These are phyloP conservation scores for Rhinella marina DNA, from an alignment of 2,797 vertebrate species.

Conservation along the genomic window DNA sequence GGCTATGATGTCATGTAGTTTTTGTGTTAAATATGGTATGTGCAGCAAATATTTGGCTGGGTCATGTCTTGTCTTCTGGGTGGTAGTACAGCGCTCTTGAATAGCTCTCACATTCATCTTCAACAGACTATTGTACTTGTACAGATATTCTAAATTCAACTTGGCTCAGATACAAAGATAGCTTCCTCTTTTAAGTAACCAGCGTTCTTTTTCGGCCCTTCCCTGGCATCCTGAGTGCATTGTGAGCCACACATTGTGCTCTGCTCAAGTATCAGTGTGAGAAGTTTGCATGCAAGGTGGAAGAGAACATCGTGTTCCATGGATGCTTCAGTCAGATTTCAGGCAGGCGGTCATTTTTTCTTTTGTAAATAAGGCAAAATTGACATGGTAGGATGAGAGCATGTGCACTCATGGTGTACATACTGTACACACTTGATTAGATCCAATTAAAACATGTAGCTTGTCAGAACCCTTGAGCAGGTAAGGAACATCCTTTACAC, in stretches of 20 bases:
- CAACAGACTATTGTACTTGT: slow-evolving; percentile 54
- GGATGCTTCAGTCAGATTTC: neutral
- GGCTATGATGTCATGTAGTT: slow-evolving; percentile 42
- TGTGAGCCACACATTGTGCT: slow-evolving; percentile 34
- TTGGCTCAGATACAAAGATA: slow-evolving; percentile 48
- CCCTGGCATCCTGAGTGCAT: slow-evolving; percentile 25
- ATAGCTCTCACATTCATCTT: slow-evolving; percentile 48
- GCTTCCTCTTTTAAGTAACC: slow-evolving; percentile 46
- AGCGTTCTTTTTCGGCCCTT: slow-evolving; percentile 56
- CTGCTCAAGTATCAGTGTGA: slow-evolving; percentile 44
- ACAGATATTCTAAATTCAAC: slow-evolving; percentile 57
- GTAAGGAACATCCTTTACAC: too few species aligned
- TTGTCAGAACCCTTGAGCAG: too few species aligned
- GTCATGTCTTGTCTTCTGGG: slow-evolving; percentile 31
- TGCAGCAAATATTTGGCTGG: slow-evolving; percentile 57
- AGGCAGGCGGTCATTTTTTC: neutral
- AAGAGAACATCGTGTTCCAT: slow-evolving; percentile 43
- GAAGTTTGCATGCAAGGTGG: slow-evolving; percentile 16
- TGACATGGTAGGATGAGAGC: neutral
- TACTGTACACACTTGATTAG: neutral
- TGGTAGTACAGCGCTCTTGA: slow-evolving; percentile 38
- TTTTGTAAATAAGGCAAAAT: neutral
- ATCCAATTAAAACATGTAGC: too few species aligned
- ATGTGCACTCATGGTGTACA: neutral
- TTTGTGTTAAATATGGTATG: slow-evolving; percentile 15